Percentiles rank a stretch among this genome's conserved stretches.
Evolutionary conservation across 2,113 vertebrate genomes (phyloP).

Genomic region (Actenoides hombroni): DNA sequence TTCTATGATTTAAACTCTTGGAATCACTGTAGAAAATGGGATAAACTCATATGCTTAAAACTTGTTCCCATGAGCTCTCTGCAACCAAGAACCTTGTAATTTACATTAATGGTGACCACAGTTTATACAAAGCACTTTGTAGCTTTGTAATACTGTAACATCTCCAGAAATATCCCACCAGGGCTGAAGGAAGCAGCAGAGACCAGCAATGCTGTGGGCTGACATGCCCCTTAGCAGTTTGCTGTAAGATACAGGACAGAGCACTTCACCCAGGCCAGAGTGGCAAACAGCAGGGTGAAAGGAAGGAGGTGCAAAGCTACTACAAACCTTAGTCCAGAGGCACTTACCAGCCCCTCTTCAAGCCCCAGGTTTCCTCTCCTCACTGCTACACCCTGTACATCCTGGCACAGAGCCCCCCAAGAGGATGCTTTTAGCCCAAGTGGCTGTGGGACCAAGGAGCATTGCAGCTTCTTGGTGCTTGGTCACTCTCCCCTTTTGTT

Average conservation of each 20-base stretch:
- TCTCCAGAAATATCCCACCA: neutral
- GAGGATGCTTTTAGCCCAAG: neutral
- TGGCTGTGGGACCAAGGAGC: neutral
- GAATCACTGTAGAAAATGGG: neutral
- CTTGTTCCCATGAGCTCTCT: neutral
- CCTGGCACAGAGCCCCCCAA: rapidly evolving
- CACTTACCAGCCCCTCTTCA: neutral
- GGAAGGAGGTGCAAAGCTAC: neutral
- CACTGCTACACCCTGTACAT: rapidly evolving
- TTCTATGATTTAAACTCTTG: neutral
- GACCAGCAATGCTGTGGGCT: neutral
- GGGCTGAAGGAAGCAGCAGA: neutral
- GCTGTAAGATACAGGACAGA: neutral
- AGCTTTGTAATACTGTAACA: neutral
- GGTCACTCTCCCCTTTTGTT: neutral
- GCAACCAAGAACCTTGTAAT: neutral
- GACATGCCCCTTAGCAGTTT: neutral
- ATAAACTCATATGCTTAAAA: neutral
- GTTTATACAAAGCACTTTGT: neutral
- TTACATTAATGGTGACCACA: neutral
- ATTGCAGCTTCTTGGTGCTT: rapidly evolving
- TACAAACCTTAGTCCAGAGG: neutral
- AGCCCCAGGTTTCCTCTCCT: neutral
- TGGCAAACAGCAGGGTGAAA: neutral
- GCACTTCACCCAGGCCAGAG: neutral